Base-by-base conservation (phyloP, 2,797 vertebrate genomes). In the Onychomys torridus region DNA sequence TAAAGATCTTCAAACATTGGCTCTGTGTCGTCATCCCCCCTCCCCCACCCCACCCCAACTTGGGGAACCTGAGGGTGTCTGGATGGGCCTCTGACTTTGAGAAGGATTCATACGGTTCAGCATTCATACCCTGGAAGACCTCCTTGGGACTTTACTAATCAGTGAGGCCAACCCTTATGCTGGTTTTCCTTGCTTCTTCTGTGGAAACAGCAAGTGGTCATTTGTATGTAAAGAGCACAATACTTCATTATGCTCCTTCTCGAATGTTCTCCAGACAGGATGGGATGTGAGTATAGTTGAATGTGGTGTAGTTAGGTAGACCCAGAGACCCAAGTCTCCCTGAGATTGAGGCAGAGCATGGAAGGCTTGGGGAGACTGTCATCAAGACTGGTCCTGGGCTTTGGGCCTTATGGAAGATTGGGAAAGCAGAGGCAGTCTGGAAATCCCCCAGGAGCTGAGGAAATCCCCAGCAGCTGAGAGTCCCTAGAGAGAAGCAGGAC, bases 201-300 rank as follows among this genome's bases (percentile, higher is more conserved):
- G 59, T 95, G 92, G 88, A 94, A 93, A 92, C 61, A 96, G 84
- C 91, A 77, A 92, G 81, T 79, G 81, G 95, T 96, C 91, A 49
- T 84, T 96, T 97, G 69, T 89, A 43, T 83, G 93, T 91, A 95
- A 91, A 91, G 84, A 96, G 92, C 97, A 97, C 96, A 96, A 76
- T 93, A 69, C 87, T 82, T 96, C 92, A 89, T 97, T 96, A 96
- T 96, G 59, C 59, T 96, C 49, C 34, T 82, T 76, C 84, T 89
- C 82, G 52, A 78, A 11, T 55, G 87, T 92, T 90, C 93, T 94
- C 92, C 91, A 94, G 85, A 83, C 77, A 16, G 65, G 73, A 57
- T 49, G 88, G 97, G 94, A 23, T 79, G 93, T 75, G 78, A 92
- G 57, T 73, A 86, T 63, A 37, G n/a, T 34, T 57, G 46, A 63